Percentiles rank a stretch among this genome's conserved stretches.
Conservation (phyloP, 2,113 vertebrate genomes). For the Synodontis membranacea region DNA sequence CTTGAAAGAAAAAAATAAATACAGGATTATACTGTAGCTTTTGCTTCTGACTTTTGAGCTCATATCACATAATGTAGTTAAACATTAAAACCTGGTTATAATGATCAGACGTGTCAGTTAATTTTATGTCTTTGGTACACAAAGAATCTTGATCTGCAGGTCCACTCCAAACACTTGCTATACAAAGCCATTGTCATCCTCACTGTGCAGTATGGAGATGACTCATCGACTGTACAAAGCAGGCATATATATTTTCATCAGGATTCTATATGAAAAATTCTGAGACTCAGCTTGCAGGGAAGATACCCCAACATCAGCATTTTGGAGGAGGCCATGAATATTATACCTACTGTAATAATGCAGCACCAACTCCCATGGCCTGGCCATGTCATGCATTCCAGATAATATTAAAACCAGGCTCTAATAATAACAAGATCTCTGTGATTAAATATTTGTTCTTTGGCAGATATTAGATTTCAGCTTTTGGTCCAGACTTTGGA, state of each 20-base stretch:
- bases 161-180: background rate
- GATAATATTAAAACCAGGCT: too few species aligned
- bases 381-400: too few species aligned
- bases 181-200: background rate
- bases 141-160: background rate
- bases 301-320: too few species aligned
- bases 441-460: background rate
- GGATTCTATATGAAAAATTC: too few species aligned
- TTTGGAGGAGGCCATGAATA: too few species aligned
- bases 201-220: background rate
- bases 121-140: background rate
- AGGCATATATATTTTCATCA: background rate
- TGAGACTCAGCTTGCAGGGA: too few species aligned
- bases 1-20: background rate
- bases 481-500: background rate
- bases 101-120: constrained; percentile 2
- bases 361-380: too few species aligned
- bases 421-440: background rate
- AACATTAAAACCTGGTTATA: background rate
- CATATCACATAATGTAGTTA: background rate
- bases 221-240: background rate
- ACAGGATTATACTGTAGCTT: background rate
- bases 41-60: background rate
- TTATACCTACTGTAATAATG: too few species aligned
- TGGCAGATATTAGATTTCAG: background rate